A percentile compares a stretch with the other conserved stretches of the same genome.
Conservation (phyloP, 2,888 invertebrate species). For the Stomorhina lunata region DNA sequence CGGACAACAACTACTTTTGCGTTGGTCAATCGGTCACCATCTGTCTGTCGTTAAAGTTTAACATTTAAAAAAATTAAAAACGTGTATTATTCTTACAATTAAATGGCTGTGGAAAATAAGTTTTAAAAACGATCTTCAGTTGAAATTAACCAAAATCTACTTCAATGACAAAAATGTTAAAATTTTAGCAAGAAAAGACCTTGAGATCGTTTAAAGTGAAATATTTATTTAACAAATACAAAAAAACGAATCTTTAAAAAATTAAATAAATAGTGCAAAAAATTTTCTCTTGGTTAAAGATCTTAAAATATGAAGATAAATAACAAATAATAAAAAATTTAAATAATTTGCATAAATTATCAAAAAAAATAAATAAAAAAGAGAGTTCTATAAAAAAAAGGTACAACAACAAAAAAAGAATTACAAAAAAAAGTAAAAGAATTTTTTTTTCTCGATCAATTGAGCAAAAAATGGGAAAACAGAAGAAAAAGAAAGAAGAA, state of each 20-base stretch:
- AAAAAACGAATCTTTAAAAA: background rate
- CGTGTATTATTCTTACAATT: conserved; percentile 1
- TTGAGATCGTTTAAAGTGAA: conserved; percentile 39
- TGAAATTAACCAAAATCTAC: conserved; percentile 8
- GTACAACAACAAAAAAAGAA: background rate
- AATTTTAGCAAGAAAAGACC: conserved; percentile 2
- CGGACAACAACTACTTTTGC: conserved; percentile 10
- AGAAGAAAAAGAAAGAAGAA: conserved; percentile 1
- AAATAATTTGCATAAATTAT: conserved; percentile 42
- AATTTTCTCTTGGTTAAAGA: background rate
- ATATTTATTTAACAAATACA: background rate
- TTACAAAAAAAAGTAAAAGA: conserved; percentile 13
- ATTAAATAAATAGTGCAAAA: conserved; percentile 24
- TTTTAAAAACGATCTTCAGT: background rate
- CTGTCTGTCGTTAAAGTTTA: background rate
- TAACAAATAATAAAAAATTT: background rate
- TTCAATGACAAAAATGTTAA: background rate
- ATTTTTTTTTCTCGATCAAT: background rate
- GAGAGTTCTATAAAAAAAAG: conserved; percentile 1
- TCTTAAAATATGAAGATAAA: conserved; percentile 1
- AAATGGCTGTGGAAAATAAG: background rate
- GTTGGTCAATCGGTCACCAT: conserved; percentile 5
- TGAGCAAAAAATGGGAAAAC: conserved; percentile 18
- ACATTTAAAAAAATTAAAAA: conserved; percentile 11
- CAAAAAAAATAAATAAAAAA: background rate